Evolutionary conservation across 2,888 invertebrate species (phyloP).

Genomic region (Andrena minutula): DNA sequence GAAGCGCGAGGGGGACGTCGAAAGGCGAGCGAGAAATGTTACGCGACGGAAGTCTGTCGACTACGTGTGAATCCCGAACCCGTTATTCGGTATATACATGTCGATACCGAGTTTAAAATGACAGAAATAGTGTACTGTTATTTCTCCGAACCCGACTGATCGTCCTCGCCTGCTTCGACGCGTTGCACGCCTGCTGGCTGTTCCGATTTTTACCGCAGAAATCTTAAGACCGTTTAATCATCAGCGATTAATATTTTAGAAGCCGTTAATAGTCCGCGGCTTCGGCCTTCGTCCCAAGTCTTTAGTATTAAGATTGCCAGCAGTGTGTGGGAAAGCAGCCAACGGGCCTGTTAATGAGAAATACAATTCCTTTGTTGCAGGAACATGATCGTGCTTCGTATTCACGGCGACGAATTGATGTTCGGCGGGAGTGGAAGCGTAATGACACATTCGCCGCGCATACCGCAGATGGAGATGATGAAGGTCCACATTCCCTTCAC

Average conservation of each 20-base stretch:
- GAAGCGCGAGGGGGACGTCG: too few relatives aligned
- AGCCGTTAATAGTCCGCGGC: background rate
- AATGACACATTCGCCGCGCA: conserved; percentile 87
- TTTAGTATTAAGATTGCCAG: too few relatives aligned
- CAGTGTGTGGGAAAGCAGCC: too few relatives aligned
- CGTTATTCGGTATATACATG: conserved; percentile 11
- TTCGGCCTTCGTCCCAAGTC: too few relatives aligned
- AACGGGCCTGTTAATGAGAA: conserved; percentile 15
- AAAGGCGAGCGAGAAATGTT: background rate
- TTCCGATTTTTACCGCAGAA: background rate
- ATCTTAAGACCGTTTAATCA: background rate
- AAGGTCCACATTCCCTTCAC: conserved; percentile 94
- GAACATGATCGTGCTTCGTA: conserved; percentile 92
- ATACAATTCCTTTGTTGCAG: conserved; percentile 84
- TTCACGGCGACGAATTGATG: conserved; percentile 89
- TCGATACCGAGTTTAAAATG: background rate
- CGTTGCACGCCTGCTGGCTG: background rate
- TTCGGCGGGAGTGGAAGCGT: conserved; percentile 86
- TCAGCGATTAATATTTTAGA: background rate
- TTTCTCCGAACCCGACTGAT: conserved; percentile 7
- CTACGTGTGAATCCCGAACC: conserved; percentile 3
- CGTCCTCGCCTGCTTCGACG: background rate
- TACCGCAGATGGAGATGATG: conserved; percentile 93
- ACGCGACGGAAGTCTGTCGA: background rate
- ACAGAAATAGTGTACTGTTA: conserved; percentile 30